Conservation (phyloP, 2,888 invertebrate genomes). For the Apoda limacodes region DNA sequence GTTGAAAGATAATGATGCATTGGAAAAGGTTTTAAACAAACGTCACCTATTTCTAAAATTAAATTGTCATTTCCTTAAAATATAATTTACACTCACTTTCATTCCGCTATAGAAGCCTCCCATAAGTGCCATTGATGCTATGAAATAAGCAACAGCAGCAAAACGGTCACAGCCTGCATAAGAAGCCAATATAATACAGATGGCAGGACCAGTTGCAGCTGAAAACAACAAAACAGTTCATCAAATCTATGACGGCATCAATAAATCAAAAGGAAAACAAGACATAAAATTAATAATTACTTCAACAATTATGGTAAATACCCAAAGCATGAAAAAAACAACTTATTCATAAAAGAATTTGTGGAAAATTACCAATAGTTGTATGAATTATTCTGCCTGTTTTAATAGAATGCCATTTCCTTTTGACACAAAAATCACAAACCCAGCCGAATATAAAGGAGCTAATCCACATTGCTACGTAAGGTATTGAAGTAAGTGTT, state of each 20-base stretch:
- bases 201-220: slow-evolving; percentile 75
- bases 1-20: too few relatives aligned
- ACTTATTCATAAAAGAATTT: neutral
- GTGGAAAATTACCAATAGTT: slow-evolving; percentile 66
- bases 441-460: slow-evolving; percentile 75
- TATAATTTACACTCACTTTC: slow-evolving; percentile 50
- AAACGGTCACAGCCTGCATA: slow-evolving; percentile 72
- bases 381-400: slow-evolving; percentile 75
- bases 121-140: slow-evolving; percentile 76
- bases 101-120: slow-evolving; percentile 78
- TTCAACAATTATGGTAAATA: too few relatives aligned
- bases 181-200: slow-evolving; percentile 73
- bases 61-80: neutral
- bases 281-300: too few relatives aligned
- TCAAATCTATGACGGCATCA: too few relatives aligned
- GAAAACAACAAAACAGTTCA: too few relatives aligned
- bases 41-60: slow-evolving; percentile 1
- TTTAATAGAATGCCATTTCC: slow-evolving; percentile 68
- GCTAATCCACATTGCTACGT: slow-evolving; percentile 76
- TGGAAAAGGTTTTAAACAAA: too few relatives aligned
- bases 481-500: slow-evolving; percentile 74
- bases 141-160: slow-evolving; percentile 70
- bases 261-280: too few relatives aligned
- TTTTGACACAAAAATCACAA: slow-evolving; percentile 76
- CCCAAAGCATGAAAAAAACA: too few relatives aligned